Evolutionary conservation across 2,888 invertebrate genomes (phyloP).

Genomic region (Criorhina ranunculi): DNA sequence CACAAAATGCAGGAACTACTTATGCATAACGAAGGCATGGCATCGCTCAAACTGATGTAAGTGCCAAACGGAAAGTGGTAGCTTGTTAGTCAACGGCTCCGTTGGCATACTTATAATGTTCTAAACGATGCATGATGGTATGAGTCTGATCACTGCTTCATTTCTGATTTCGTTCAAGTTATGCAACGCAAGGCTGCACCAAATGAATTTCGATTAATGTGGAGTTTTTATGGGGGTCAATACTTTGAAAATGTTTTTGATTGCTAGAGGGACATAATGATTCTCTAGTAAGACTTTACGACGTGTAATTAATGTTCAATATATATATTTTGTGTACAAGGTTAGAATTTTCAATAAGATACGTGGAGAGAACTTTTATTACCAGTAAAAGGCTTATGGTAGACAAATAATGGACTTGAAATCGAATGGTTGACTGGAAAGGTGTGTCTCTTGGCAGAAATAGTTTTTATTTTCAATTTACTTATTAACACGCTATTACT

Average conservation of each 20-base stretch:
- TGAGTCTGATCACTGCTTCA: background rate
- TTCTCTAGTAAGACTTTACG: conserved; percentile 33
- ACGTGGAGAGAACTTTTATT: conserved; percentile 45
- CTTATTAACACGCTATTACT: too few relatives aligned
- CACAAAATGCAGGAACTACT: conserved; percentile 70
- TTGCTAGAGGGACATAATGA: background rate
- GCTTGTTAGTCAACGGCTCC: conserved; percentile 15
- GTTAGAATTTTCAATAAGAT: conserved; percentile 50
- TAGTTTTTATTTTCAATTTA: too few relatives aligned
- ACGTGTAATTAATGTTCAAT: conserved; percentile 55
- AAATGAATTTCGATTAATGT: conserved; percentile 27
- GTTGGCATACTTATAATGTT: conserved; percentile 20
- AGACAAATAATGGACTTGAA: conserved; percentile 14
- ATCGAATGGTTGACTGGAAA: background rate
- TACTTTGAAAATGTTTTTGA: conserved; percentile 29
- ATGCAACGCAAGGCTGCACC: conserved; percentile 45
- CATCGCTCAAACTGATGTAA: conserved; percentile 62
- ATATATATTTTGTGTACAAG: conserved; percentile 44
- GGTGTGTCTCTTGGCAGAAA: background rate
- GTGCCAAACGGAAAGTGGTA: conserved; percentile 70
- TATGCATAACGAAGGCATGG: conserved; percentile 67
- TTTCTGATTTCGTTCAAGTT: conserved; percentile 44
- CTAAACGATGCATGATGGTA: background rate
- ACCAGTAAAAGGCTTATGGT: background rate
- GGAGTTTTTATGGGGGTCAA: conserved; percentile 14